Conservation (phyloP, 2,113 vertebrate species). For the Gallinago undulata region DNA sequence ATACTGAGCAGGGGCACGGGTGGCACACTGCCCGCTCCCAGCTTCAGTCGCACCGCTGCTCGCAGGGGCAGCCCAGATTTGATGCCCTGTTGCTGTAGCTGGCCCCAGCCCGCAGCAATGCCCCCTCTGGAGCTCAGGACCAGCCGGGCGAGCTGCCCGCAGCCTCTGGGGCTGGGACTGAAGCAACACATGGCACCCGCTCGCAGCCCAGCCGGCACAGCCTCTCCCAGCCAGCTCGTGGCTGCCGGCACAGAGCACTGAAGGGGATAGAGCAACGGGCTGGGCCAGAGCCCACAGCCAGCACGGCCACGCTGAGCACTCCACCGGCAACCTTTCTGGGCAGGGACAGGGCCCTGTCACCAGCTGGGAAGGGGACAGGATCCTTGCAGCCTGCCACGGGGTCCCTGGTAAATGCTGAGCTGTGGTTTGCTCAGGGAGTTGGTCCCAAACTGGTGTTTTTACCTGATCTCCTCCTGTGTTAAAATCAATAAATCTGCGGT, state of each 20-base stretch:
- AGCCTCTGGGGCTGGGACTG: neutral
- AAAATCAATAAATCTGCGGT: neutral
- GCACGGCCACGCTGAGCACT: rapidly evolving
- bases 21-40: neutral
- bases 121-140: neutral
- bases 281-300: neutral
- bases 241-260: neutral
- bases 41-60: neutral
- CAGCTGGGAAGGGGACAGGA: neutral
- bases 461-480: neutral
- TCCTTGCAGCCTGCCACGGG: neutral
- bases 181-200: conserved; percentile 52
- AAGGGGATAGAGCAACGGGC: rapidly evolving
- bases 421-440: neutral
- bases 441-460: neutral
- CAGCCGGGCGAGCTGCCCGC: neutral
- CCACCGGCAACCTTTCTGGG: neutral
- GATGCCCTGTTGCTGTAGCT: neutral
- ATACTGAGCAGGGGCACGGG: neutral
- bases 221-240: neutral
- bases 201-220: neutral
- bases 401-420: neutral
- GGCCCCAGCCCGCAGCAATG: neutral
- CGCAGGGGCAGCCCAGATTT: neutral
- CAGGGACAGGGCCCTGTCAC: neutral